A percentile compares a stretch with the other conserved stretches of the same genome.
These are phyloP conservation scores for Macrochelys suwanniensis DNA, from an alignment of 2,797 vertebrate genomes.

Conservation along the genomic window DNA sequence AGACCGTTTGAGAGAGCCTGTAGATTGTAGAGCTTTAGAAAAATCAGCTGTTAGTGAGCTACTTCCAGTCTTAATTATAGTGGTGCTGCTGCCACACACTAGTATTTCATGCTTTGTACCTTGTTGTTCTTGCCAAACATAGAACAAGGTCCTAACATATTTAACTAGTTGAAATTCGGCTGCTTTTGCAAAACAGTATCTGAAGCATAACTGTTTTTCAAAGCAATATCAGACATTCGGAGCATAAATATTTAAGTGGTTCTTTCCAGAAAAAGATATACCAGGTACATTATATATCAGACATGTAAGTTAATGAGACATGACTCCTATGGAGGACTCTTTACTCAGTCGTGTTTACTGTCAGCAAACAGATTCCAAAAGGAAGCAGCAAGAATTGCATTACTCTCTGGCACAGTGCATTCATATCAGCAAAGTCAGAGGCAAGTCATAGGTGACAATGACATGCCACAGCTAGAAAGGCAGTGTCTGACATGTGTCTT, in stretches of 20 bases:
- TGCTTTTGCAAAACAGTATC: neutral
- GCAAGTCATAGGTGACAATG: neutral
- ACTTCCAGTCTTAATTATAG: neutral
- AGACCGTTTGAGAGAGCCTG: neutral
- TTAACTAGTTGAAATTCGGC: constrained; percentile 1
- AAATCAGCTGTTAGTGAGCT: constrained; percentile 7
- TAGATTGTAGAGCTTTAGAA: constrained; percentile 7
- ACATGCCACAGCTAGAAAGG: constrained; percentile 7
- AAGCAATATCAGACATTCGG: neutral
- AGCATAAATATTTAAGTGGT: neutral
- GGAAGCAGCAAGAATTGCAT: neutral
- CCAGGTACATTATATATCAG: neutral
- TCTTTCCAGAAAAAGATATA: neutral
- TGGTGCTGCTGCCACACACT: neutral
- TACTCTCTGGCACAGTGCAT: neutral
- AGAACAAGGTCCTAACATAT: neutral
- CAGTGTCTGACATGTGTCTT: neutral
- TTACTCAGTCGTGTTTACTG: neutral
- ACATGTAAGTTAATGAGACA: neutral
- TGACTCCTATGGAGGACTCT: neutral
- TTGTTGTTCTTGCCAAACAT: neutral
- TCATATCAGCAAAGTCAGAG: neutral
- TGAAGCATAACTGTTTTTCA: neutral
- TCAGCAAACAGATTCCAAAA: neutral
- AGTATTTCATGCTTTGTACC: neutral